Conservation (phyloP, 2,888 invertebrate species). For the Hypomecis atomaria region DNA sequence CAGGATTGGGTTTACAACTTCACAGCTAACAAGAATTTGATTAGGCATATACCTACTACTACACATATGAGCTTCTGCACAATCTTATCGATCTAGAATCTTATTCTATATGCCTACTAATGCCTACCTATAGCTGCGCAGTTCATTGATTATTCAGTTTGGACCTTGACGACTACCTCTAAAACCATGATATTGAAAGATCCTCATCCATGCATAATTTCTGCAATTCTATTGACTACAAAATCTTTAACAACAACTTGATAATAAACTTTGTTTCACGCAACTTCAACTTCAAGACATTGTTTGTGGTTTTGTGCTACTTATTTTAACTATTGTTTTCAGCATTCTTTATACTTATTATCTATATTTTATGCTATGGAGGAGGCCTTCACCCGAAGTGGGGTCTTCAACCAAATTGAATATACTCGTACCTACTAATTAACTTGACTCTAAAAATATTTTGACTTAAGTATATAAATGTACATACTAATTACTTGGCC, state of each 20-base stretch:
- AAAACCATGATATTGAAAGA: not conserved
- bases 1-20: too few relatives aligned
- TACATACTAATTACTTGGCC: too few relatives aligned
- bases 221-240: constrained; percentile 3
- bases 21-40: too few relatives aligned
- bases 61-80: not conserved
- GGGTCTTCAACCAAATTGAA: too few relatives aligned
- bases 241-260: not conserved
- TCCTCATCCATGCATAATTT: constrained; percentile 1
- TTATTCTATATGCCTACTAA: too few relatives aligned
- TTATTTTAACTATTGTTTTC: not conserved
- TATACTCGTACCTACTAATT: too few relatives aligned
- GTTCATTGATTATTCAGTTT: constrained; percentile 4
- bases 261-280: constrained; percentile 9
- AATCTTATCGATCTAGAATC: too few relatives aligned
- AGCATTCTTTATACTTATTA: not conserved
- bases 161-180: constrained; percentile 3
- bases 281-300: not conserved
- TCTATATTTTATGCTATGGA: too few relatives aligned
- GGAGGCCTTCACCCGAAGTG: too few relatives aligned
- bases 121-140: not conserved
- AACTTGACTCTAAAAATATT: too few relatives aligned
- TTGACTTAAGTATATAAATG: too few relatives aligned
- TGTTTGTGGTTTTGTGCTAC: constrained; percentile 9
- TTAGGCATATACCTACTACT: too few relatives aligned